Percentiles rank a stretch among this genome's conserved stretches.
phyloP scores from a whole-genome alignment of 2,888 invertebrate genomes.

The Drosophila colorata region DNA sequence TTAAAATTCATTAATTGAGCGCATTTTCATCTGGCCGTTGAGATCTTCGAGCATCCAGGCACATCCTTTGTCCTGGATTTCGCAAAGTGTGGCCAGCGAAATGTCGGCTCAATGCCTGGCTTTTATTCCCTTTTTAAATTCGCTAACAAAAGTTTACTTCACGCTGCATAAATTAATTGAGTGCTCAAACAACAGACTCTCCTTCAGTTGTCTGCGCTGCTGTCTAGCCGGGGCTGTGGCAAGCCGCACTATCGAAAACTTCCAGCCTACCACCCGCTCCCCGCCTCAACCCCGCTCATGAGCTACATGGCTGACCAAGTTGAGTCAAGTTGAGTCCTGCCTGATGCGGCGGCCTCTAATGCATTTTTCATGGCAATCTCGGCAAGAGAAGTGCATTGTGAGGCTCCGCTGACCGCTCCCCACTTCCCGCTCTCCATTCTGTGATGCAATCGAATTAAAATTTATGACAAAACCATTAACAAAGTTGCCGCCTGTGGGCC shows the following conservation, averaged over 20 bases:
- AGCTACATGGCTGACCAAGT: conserved; percentile 45
- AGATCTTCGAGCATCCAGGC: conserved; percentile 11
- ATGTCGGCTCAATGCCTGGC: conserved; percentile 22
- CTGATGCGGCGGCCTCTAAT: conserved; percentile 45
- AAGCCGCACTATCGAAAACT: conserved; percentile 69
- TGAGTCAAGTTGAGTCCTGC: conserved; percentile 8
- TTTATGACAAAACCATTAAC: conserved; percentile 80
- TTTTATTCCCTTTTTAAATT: conserved; percentile 45
- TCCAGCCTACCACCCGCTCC: conserved; percentile 10
- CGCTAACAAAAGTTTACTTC: conserved; percentile 47
- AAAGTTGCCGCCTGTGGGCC: conserved; percentile 57
- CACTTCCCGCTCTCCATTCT: conserved; percentile 17
- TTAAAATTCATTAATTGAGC: conserved; percentile 77
- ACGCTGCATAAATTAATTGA: conserved; percentile 75
- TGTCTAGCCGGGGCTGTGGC: conserved; percentile 42
- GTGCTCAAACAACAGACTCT: conserved; percentile 38
- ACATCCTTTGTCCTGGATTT: conserved; percentile 22
- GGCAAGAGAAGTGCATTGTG: conserved; percentile 16
- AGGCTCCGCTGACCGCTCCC: neutral
- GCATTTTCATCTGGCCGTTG: conserved; percentile 43
- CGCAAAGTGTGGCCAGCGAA: conserved; percentile 23
- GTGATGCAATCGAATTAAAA: conserved; percentile 78
- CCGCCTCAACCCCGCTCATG: conserved; percentile 11
- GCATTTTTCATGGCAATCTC: conserved; percentile 65
- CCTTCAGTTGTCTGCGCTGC: conserved; percentile 17